phyloP scores from a whole-genome alignment of 2,113 vertebrate genomes.

The Melanostigma gelatinosum region DNA sequence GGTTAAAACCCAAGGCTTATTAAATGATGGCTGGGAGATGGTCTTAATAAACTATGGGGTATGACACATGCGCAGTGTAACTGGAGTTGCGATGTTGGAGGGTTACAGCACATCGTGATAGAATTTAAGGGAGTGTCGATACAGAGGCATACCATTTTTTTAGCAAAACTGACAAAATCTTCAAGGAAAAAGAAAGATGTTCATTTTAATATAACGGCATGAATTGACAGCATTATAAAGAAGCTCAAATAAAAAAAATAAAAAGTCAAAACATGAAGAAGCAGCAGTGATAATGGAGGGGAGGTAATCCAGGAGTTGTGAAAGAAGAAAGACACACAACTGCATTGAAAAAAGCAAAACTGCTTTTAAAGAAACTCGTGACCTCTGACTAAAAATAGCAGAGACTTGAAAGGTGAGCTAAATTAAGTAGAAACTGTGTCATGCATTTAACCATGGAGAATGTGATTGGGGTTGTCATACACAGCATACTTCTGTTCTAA shows the following conservation, averaged over 20 bases:
- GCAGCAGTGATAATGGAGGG: neutral
- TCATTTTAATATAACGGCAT: neutral
- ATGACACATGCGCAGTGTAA: too few species aligned
- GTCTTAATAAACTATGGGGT: too few species aligned
- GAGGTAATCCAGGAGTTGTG: neutral
- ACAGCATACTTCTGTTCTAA: slow-evolving; percentile 33
- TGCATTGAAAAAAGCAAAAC: neutral
- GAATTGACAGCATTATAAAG: neutral
- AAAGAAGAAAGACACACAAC: neutral
- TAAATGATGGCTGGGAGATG: too few species aligned
- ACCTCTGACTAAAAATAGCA: slow-evolving; percentile 47
- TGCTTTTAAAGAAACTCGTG: neutral
- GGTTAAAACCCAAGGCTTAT: too few species aligned
- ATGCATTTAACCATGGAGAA: slow-evolving; percentile 30
- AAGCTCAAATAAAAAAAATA: neutral
- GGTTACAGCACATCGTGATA: too few species aligned
- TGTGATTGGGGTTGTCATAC: slow-evolving; percentile 13
- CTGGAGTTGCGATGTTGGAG: too few species aligned
- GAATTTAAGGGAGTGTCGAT: neutral
- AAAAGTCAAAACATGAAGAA: neutral
- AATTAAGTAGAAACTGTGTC: neutral
- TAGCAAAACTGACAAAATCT: neutral
- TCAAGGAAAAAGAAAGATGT: neutral
- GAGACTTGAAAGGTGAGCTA: slow-evolving; percentile 21
- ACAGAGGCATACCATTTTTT: neutral